Evolutionary conservation across 2,113 vertebrate genomes (phyloP), one percentile per base, ranked within the genome.

Genomic region (Cyprinus carpio): DNA sequence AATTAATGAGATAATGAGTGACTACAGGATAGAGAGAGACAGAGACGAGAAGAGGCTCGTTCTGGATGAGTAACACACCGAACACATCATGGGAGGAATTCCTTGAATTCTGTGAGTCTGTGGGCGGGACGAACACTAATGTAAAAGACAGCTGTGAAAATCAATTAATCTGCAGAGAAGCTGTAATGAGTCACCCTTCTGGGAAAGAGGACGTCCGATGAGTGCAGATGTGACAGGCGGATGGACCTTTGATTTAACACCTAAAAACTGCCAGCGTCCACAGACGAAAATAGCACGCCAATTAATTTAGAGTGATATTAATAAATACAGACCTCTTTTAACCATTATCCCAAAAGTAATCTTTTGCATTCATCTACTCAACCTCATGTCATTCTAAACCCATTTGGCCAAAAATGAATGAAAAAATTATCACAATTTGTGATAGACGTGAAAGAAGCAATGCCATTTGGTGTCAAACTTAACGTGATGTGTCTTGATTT

Each of bases 51-150:
- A 75, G 40, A 49, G 43, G 37, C 23, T 56, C 16, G 54, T 56
- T 56, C 54, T 56, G 54, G 54, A 58, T 58, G 54, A 58, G 54
- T 58, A 58, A 58, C 18, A 58, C 54, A 23, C 54, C 13, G 40
- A 51, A 78, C 62, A 62, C 74, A 54, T 80, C 31, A 69, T 29
- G 37, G 13, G 58, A 83, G 49, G 79, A 85, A 85, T 87, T 83
- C 83, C 46, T 75, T 31, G 69, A 71, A 81, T 77, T 87, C 81
- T 58, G 79, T 65, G 49, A 82, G 65, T 27, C 75, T 83, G 83
- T 87, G 88, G 43, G 81, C 75, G 86, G 84, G 82, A 84, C n/a
- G 37, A 56, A 86, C 78, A 43, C 71, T 77, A 77, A 87, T 83
- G 75, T 43, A 29, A 82, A 80, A 71, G 84, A 76, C 56, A 84